Evolutionary conservation across 2,797 vertebrate genomes (phyloP), one percentile per base, ranked within the genome.

Genomic region (Molossus alvarezi): DNA sequence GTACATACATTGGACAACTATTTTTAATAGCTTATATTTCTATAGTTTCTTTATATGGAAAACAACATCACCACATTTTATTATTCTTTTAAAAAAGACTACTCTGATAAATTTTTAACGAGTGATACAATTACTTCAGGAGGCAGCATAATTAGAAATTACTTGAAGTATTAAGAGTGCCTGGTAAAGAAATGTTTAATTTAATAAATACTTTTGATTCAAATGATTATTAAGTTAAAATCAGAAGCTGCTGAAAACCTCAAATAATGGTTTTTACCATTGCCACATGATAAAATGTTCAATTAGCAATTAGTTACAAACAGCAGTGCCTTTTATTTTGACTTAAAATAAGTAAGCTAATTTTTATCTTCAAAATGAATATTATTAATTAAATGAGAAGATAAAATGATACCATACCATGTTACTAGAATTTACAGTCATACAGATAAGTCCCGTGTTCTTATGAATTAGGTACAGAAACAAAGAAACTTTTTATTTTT

Each of bases 121-220:
- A 97, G 95, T 97, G 80, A 95, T 96, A 95, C 95, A 97, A 97
- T 97, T 98, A 97, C 95, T 97, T 97, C 87, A 97, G 97, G 97
- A 96, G 93, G 80, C 96, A 95, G 72, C 87, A 93, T 97, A 96
- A 97, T 97, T 97, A 97, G 77, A 95, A 97, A 97, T 97, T 97
- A 94, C 92, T 95, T 97, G 58, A 97, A 97, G 88, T 96, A 92
- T 91, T 96, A 97, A 97, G 90, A 96, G 58, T 6, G 10, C 77
- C 94, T 95, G 69, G 91, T 97, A 97, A 98, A 98, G 87, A 97
- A 97, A 97, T 96, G 77, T 79, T 97, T 95, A 95, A 98, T 97
- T 97, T 97, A 95, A 95, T 94, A 98, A 97, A 97, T 97, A 93
- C 97, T 97, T 98, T 97, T n/a, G 3, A 96, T 89, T 95, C 60